Evolutionary conservation across 2,797 vertebrate species (phyloP), one percentile per base, ranked within the genome.

Genomic region (Enteromius mattozi): DNA sequence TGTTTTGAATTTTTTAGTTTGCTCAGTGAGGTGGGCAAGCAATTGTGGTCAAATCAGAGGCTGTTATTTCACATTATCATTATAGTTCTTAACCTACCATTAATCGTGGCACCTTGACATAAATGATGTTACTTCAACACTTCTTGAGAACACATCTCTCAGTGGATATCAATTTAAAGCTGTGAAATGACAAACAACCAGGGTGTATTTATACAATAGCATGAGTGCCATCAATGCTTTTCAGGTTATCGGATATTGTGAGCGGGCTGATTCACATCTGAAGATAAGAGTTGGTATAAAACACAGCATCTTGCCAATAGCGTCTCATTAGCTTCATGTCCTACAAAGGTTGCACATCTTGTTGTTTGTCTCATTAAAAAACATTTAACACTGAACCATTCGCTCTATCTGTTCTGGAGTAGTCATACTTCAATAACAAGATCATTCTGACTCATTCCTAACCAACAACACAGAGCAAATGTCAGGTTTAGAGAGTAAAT

Each of bases 351-450:
- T n/a, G 6, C 35, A 49, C 40, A 27, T 65, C 51, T 51, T 49
- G 35, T 35, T 49, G 33, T 68, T 79, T 51, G 21, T 35, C 24
- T 84, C 42, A 61, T 80, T 75, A 59, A 47, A 78, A 82, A 80
- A 35, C 71, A 27, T 76, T 82, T 51, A 72, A 61, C 19, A 27
- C 35, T n/a, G n/a, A 66, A 35, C 35, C 21, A 42, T 78, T 45
- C 24, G 56, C 82, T 54, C 24, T 77, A 82, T 74, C 42, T 59
- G 47, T 65, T 63, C 27, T 79, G 12, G 49, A 63, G 49, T 54
- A 54, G 54, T 75, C 61, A 78, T 70, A 69, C 27, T 65, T 88
- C 75, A 74, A 49, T 70, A 79, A 82, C 61, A 83, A 84, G 69
- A 86, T 77, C 30, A 14, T 42, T 37, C 79, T 82, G 79, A 76